phyloP scores from a whole-genome alignment of 2,113 vertebrate species.

The Osmerus eperlanus region DNA sequence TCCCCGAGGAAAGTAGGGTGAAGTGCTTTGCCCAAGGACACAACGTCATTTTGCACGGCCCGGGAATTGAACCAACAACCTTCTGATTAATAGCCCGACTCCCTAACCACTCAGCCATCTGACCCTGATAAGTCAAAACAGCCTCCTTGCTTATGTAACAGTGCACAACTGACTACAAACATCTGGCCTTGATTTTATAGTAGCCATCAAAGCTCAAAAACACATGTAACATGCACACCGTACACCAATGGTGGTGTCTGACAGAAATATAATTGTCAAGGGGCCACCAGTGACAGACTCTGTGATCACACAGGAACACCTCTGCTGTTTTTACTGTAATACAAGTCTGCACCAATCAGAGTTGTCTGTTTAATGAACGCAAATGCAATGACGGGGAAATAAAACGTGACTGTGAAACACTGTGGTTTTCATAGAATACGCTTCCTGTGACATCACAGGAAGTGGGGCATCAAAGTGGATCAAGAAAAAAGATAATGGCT shows the following conservation, averaged over 20 bases:
- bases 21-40: no score
- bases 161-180: not conserved
- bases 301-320: conserved; percentile 15
- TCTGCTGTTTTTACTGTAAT: no score
- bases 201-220: not conserved
- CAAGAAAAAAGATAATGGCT: conserved; percentile 19
- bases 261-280: not conserved
- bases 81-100: no score
- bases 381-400: no score
- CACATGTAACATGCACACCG: not conserved
- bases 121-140: no score
- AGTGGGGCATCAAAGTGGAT: conserved; percentile 3
- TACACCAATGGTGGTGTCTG: not conserved
- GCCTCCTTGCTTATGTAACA: not conserved
- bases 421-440: not conserved
- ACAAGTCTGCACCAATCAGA: no score
- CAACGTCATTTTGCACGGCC: no score
- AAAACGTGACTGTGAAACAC: no score
- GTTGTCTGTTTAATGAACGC: no score
- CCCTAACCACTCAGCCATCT: no score
- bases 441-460: not conserved
- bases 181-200: conserved; percentile 7
- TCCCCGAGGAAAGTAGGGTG: no score
- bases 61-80: no score
- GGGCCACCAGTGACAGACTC: conserved; percentile 13